phyloP scores from a whole-genome alignment of 2,113 vertebrate species.

The Varanus salvator region DNA sequence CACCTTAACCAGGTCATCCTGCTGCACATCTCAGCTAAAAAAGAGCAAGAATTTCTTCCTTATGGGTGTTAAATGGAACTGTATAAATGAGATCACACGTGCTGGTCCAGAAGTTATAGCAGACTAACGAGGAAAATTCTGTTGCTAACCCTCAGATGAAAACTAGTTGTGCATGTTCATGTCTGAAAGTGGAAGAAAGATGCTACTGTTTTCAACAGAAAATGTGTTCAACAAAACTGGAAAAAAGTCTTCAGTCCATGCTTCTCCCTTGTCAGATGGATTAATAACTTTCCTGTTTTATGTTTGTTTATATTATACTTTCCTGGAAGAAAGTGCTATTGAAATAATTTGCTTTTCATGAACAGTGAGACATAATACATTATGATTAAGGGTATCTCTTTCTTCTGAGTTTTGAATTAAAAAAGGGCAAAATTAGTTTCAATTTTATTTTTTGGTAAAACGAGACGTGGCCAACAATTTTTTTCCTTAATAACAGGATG shows the following conservation, averaged over 20 bases:
- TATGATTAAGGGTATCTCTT: neutral
- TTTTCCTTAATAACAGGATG: neutral
- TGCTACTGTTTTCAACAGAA: neutral
- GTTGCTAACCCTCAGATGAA: neutral
- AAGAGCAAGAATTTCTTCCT: neutral
- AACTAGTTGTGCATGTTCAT: neutral
- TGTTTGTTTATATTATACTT: constrained; percentile 31
- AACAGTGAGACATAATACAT: neutral
- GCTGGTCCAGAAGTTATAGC: neutral
- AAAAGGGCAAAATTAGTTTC: neutral
- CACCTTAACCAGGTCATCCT: neutral
- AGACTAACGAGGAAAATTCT: neutral
- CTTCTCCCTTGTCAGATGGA: neutral
- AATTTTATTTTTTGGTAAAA: neutral
- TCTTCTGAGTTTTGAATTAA: constrained; percentile 6
- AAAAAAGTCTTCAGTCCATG: neutral
- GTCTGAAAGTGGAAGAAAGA: neutral
- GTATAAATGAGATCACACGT: neutral
- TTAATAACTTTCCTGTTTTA: neutral
- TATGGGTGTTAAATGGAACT: neutral
- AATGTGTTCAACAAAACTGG: neutral
- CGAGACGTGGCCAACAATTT: neutral
- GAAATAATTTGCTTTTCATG: neutral
- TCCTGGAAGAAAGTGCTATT: neutral
- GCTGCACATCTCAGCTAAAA: neutral